Evolutionary conservation across 2,113 vertebrate genomes (phyloP), one percentile per base, ranked within the genome.

Genomic region (Psilopogon haemacephalus): DNA sequence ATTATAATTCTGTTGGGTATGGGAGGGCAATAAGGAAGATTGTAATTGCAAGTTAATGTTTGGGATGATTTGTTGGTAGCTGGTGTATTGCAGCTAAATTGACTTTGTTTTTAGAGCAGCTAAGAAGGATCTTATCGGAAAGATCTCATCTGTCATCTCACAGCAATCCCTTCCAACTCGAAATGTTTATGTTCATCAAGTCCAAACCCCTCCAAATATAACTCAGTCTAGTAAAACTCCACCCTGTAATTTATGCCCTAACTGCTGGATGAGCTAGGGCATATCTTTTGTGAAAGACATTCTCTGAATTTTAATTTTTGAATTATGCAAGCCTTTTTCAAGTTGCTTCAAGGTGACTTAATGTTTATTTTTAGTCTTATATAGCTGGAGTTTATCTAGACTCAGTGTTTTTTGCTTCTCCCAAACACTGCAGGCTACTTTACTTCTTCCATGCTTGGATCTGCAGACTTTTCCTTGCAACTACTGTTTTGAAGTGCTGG

Each of bases 111-210:
- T 82, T 55, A 82, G 64, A 89, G 33, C 68, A 85, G 44, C 67
- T 70, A 30, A 75, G n/a, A 35, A 62, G 13, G 38, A 54, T 79
- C 27, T 65, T 77, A 81, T 59, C 86, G 70, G 30, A 77, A 77
- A 44, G 27, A 86, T 77, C 65, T 93, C 86, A 50, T 73, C 84
- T 94, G 42, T 89, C 59, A 58, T 75, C 59, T 75, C 40, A 4
- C 28, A 68, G 35, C 55, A 72, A 1, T 86, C 59, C 37, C 40
- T 93, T 88, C 44, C 74, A 81, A 54, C 20, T 37, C 67, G 46
- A 94, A 93, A 79, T 88, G 63, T 76, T 93, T 82, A 67, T 56
- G 63, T 77, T 94, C 52, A 58, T 78, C 54, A 87, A 37, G 73
- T 86, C 84, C 77, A 88, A 94, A 58, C 55, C 15, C 50, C 27